Base-by-base conservation (phyloP, 1,140 invertebrate species). In the Drosophila setifemur region DNA sequence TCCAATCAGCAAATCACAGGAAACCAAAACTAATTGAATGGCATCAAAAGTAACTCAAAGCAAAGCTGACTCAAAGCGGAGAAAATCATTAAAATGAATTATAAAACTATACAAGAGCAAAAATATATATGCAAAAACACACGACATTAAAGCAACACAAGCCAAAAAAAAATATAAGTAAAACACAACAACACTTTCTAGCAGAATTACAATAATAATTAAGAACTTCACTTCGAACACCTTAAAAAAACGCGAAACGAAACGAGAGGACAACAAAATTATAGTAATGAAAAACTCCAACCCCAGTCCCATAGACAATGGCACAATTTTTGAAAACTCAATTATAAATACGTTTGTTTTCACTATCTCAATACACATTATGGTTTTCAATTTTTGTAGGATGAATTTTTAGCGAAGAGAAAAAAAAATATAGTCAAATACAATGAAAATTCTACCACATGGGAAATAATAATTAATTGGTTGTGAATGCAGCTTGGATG, bases 401-500 rank as follows among this genome's bases (percentile, higher is more conserved):
- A 43, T 43, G 40, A 33, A 42, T 61, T 76, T 45, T 50, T 25
- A 45, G 48, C 33, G 37, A 72, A 49, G 21, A 25, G 25, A 58
- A 28, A 42, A 50, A 33, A 42, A 53, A 52, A 55, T 29, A 45
- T 52, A 52, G 31, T 44, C 39, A 43, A 42, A 28, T 33, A 49
- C 29, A 40, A 58, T 69, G 33, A 63, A 54, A 60, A 57, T 60
- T 78, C 40, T 47, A 61, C 44, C 47, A 55, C 40, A 60, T 47
- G 43, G 49, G 37, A 69, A 76, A 72, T 85, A 86, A 86, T 75
- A 86, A 86, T 81, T 68, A 86, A 85, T 85, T 85, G 81, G 81
- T 85, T 85, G 81, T 85, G 81, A 85, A 86, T 73, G 75, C 81
- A 79, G 79, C 70, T 86, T 70, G 74, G 39, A 81, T 74, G 70